Conservation (phyloP, 1,140 invertebrate genomes). For the Saxidomus purpurata region DNA sequence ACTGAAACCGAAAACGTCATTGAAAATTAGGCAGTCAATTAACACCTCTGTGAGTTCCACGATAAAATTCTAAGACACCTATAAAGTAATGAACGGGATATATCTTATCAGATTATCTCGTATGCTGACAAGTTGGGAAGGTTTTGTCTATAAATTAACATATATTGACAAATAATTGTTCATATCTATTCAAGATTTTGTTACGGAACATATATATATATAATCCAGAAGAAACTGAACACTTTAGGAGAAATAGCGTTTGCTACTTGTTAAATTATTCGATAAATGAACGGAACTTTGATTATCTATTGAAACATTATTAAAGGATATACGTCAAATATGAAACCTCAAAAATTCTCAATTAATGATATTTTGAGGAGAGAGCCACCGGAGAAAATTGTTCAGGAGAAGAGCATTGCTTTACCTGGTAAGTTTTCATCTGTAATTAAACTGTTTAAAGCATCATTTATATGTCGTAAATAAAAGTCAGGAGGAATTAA, state of each 20-base stretch:
- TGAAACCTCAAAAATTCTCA: conserved; percentile 45
- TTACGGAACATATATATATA: conserved; percentile 10
- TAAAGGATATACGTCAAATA: background rate
- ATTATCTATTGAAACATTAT: background rate
- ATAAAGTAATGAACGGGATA: conserved; percentile 49
- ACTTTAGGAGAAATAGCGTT: background rate
- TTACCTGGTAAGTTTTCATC: background rate
- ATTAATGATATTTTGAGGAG: conserved; percentile 36
- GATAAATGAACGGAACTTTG: background rate
- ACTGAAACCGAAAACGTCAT: background rate
- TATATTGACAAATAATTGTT: conserved; percentile 5
- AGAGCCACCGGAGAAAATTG: background rate
- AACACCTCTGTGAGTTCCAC: conserved; percentile 24
- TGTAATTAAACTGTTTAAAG: too few relatives aligned
- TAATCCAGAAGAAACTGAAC: background rate
- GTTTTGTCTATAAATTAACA: conserved; percentile 38
- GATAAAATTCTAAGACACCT: conserved; percentile 33
- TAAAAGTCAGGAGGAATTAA: too few relatives aligned
- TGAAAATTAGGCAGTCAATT: conserved; percentile 56
- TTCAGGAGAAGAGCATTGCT: background rate
- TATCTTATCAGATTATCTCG: conserved; percentile 51
- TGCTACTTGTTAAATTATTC: background rate
- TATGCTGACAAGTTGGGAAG: conserved; percentile 7
- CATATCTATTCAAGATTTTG: background rate
- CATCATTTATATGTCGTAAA: too few relatives aligned